Percentiles rank a stretch among this genome's conserved stretches.
Conservation (phyloP, 1,140 invertebrate species). For the Steinernema feltiae region DNA sequence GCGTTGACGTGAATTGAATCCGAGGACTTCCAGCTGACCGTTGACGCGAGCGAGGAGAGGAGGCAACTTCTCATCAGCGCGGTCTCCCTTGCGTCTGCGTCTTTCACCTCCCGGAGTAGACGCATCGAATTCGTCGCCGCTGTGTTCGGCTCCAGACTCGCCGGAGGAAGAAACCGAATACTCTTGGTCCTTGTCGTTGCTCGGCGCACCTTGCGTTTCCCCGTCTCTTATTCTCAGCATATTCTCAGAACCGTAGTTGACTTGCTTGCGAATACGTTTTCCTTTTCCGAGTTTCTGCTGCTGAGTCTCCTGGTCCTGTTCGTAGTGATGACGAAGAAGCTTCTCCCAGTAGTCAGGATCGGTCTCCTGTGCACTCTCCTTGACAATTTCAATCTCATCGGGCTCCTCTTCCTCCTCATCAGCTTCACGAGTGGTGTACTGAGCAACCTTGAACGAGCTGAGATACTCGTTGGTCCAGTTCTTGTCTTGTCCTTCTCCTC, state of each 20-base stretch:
- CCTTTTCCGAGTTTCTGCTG: conserved; percentile 75
- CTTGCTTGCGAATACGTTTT: conserved; percentile 81
- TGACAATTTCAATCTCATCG: conserved; percentile 93
- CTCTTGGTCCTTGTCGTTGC: background rate
- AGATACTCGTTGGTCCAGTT: conserved; percentile 99
- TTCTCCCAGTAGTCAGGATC: conserved; percentile 99
- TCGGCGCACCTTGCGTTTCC: conserved; percentile 13
- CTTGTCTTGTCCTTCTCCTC: conserved; percentile 92
- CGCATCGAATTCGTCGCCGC: conserved; percentile 67
- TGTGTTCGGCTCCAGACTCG: conserved; percentile 17
- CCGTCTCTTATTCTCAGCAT: conserved; percentile 57
- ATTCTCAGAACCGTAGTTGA: conserved; percentile 58
- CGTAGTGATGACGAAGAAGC: conserved; percentile 92
- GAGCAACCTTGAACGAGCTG: conserved; percentile 91
- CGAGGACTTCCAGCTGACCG: conserved; percentile 69
- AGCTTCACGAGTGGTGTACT: conserved; percentile 71
- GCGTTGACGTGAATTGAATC: conserved; percentile 96
- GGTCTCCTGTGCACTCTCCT: conserved; percentile 79
- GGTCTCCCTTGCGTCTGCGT: conserved; percentile 75
- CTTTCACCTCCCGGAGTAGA: conserved; percentile 67
- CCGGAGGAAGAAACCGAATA: background rate
- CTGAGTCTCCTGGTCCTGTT: conserved; percentile 97
- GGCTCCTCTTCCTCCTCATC: conserved; percentile 75
- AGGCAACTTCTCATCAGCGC: conserved; percentile 93
- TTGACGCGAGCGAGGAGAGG: conserved; percentile 72